A percentile compares a stretch with the other conserved stretches of the same genome.
phyloP scores from a whole-genome alignment of 2,113 vertebrate genomes.

The Gnathonemus echidnorhynchus region DNA sequence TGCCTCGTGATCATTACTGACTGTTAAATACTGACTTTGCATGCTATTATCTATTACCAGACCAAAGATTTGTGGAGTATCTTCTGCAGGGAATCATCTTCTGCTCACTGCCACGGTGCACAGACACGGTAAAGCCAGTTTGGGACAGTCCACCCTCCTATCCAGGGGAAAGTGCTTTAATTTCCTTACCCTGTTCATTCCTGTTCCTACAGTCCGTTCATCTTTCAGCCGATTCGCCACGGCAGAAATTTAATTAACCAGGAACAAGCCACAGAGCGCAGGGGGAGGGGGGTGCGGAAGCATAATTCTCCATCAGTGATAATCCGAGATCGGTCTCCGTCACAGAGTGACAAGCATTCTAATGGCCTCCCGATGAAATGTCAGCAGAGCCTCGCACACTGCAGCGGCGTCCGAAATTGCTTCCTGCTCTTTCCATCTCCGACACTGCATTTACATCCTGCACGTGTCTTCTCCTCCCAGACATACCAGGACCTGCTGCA shows the following conservation, averaged over 20 bases:
- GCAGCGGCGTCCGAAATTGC: slow-evolving; percentile 1
- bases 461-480: neutral
- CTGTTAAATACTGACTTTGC: neutral
- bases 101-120: neutral
- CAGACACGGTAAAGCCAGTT: neutral
- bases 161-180: neutral
- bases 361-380: slow-evolving; percentile 49
- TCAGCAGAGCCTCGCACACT: slow-evolving; percentile 24
- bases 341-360: slow-evolving; percentile 45
- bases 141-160: neutral
- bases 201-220: slow-evolving; percentile 37
- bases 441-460: slow-evolving; percentile 16
- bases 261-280: slow-evolving; percentile 27
- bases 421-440: slow-evolving; percentile 15
- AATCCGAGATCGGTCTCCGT: slow-evolving; percentile 43
- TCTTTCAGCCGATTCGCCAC: slow-evolving; percentile 49
- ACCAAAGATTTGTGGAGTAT: neutral
- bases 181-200: slow-evolving; percentile 23
- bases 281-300: slow-evolving; percentile 18
- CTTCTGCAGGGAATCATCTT: neutral
- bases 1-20: neutral
- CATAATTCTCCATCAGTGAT: slow-evolving; percentile 55
- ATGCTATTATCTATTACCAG: neutral
- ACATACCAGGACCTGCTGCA: neutral
- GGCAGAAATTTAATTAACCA: slow-evolving; percentile 59